These are phyloP conservation scores for Drosophila paramelanica DNA, from an alignment of 2,888 invertebrate genomes.

Conservation along the genomic window DNA sequence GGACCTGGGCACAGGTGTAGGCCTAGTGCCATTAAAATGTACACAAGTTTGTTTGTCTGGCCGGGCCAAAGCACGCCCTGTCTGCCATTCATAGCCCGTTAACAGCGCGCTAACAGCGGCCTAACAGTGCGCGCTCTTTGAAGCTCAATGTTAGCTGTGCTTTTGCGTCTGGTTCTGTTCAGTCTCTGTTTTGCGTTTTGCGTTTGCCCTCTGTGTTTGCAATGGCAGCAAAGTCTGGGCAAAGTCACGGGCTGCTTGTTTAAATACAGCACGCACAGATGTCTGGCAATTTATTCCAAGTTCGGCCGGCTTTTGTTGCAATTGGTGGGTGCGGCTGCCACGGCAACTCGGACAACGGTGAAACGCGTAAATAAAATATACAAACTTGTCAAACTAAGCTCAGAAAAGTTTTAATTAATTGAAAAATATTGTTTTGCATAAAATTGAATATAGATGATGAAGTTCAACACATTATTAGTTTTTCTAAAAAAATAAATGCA, in stretches of 20 bases:
- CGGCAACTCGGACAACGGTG: constrained; percentile 17
- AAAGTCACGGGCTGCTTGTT: constrained; percentile 55
- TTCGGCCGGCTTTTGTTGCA: constrained; percentile 77
- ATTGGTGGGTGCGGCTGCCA: constrained; percentile 58
- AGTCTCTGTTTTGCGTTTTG: constrained; percentile 25
- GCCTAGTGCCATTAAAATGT: constrained; percentile 31
- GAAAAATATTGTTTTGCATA: neutral
- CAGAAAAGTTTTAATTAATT: constrained; percentile 7
- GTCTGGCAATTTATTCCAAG: constrained; percentile 78
- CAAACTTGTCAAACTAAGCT: neutral
- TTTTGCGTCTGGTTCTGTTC: constrained; percentile 27
- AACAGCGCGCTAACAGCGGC: constrained; percentile 49
- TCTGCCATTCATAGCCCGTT: constrained; percentile 38
- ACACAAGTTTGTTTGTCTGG: constrained; percentile 38
- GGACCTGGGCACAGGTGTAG: constrained; percentile 30
- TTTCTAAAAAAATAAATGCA: neutral
- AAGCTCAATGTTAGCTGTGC: constrained; percentile 64
- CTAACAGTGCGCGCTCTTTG: constrained; percentile 59
- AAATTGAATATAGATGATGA: neutral
- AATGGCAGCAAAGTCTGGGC: constrained; percentile 46
- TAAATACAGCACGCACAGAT: constrained; percentile 75
- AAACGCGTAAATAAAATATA: constrained; percentile 39
- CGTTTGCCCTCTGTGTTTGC: constrained; percentile 58
- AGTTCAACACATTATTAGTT: no score
- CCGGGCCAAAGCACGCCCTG: constrained; percentile 32